Evolutionary conservation across 53 echinoderm and acorn worm genomes (phyloP).

Genomic region (Arbacia lixula): DNA sequence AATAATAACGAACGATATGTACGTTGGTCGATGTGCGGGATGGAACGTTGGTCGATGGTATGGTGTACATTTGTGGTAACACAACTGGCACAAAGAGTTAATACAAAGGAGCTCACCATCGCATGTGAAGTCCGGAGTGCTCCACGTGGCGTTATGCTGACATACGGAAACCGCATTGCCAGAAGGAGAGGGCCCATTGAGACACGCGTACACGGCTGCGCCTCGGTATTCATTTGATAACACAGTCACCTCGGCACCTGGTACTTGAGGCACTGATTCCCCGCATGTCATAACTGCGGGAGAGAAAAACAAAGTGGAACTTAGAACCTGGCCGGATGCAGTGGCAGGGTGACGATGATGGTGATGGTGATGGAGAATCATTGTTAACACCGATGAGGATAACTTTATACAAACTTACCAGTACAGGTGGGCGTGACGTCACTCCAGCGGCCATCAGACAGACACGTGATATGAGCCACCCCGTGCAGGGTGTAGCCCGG

Average conservation of each 20-base stretch:
- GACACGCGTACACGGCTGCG: background rate
- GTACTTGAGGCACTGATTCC: background rate
- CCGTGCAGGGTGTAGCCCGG: constrained; percentile 6
- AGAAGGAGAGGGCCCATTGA: background rate
- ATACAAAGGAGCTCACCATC: constrained; percentile 5
- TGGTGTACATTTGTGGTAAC: too few species aligned
- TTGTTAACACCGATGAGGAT: background rate
- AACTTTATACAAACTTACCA: too few species aligned
- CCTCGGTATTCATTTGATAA: background rate
- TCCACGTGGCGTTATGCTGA: constrained; percentile 10
- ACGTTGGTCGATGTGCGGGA: too few species aligned
- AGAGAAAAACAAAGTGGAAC: background rate
- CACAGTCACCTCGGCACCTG: background rate
- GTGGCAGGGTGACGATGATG: background rate
- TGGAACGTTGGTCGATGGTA: too few species aligned
- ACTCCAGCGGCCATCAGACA: constrained; percentile 7
- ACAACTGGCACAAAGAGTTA: too few species aligned
- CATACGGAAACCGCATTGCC: background rate
- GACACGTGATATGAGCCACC: background rate
- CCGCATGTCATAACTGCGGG: background rate
- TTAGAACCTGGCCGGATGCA: too few species aligned
- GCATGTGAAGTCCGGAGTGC: constrained; percentile 11
- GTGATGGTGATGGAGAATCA: background rate
- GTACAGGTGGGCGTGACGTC: background rate
- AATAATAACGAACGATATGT: too few species aligned